Conservation (phyloP, 2,888 invertebrate genomes). For the Drosophila dives region DNA sequence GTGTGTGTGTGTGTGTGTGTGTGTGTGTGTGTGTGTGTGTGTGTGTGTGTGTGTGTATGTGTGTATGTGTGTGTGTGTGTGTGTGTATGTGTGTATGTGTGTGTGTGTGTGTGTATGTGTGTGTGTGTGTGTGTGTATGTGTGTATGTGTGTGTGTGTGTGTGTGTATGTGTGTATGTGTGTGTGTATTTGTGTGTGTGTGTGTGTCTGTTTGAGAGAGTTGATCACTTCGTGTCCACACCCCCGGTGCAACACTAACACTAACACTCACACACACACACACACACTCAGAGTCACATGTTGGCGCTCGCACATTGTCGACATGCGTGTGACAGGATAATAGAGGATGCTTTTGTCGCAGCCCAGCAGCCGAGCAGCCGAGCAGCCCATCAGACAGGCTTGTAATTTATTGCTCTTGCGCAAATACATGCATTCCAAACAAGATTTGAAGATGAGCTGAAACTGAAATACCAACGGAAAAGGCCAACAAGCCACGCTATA, state of each 20-base stretch:
- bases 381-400: slow-evolving; percentile 12
- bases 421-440: slow-evolving; percentile 45
- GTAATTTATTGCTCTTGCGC: slow-evolving; percentile 44
- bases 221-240: slow-evolving; percentile 38
- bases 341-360: slow-evolving; percentile 64
- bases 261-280: neutral
- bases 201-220: slow-evolving; percentile 11
- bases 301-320: slow-evolving; percentile 43
- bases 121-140: slow-evolving; percentile 1
- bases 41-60: neutral
- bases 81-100: slow-evolving; percentile 1
- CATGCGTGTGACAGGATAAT: slow-evolving; percentile 68
- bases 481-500: neutral
- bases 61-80: slow-evolving; percentile 1
- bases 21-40: slow-evolving; percentile 1
- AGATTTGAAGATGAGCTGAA: slow-evolving; percentile 48
- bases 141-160: neutral
- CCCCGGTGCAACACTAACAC: slow-evolving; percentile 15
- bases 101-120: neutral
- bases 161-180: neutral
- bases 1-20: slow-evolving; percentile 1
- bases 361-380: neutral
- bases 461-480: slow-evolving; percentile 12
- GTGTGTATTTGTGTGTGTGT: neutral
- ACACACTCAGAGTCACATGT: slow-evolving; percentile 16